These are phyloP conservation scores for Zaprionus tsacasi DNA, from an alignment of 1,140 invertebrate genomes.

Conservation along the genomic window DNA sequence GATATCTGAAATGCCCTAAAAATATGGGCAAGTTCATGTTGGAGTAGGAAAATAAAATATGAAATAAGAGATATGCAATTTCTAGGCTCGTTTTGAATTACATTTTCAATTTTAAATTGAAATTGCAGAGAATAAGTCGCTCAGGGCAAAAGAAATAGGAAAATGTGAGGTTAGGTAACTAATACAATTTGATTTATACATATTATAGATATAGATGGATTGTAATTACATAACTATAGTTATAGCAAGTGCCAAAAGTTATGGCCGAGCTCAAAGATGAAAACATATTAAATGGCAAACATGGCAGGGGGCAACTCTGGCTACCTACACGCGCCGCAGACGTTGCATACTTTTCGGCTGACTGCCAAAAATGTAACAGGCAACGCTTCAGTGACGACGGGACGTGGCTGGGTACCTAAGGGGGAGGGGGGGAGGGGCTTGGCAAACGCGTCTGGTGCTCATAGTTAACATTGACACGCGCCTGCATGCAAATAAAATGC, in stretches of 20 bases:
- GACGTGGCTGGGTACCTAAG: background rate
- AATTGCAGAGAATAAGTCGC: background rate
- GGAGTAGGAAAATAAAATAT: background rate
- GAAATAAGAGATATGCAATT: background rate
- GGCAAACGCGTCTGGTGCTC: slow-evolving; percentile 40
- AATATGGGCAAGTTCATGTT: background rate
- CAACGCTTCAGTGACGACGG: slow-evolving; percentile 46
- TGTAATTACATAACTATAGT: background rate
- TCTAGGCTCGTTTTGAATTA: background rate
- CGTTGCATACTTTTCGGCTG: slow-evolving; percentile 58
- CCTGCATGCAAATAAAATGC: slow-evolving; percentile 64
- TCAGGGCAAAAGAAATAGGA: background rate
- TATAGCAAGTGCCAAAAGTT: background rate
- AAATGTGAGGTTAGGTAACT: background rate
- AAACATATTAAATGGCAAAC: background rate
- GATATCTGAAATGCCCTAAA: slow-evolving; percentile 46
- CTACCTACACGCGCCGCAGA: slow-evolving; percentile 40
- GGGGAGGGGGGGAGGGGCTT: background rate
- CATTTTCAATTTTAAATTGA: background rate
- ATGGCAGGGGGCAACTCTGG: slow-evolving; percentile 10
- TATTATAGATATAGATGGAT: background rate
- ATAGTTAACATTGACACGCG: slow-evolving; percentile 63
- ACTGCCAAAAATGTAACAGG: slow-evolving; percentile 61
- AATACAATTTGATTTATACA: no score
- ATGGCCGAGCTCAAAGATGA: background rate